A percentile compares a stretch with the other conserved stretches of the same genome.
These are phyloP conservation scores for Amphipyra berbera DNA, from an alignment of 2,888 invertebrate genomes.

Conservation along the genomic window DNA sequence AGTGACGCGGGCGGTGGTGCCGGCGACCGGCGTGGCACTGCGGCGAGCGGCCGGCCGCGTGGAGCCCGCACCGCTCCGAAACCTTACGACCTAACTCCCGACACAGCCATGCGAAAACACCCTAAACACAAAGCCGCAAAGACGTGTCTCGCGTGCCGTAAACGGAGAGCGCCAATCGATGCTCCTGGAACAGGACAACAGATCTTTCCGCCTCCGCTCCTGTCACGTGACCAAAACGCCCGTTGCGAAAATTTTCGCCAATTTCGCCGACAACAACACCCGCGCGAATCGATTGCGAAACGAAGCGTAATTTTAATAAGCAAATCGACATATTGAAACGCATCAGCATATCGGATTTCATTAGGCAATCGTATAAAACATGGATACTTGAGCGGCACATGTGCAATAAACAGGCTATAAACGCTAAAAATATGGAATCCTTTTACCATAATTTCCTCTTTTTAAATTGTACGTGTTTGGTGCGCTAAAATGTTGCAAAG, in stretches of 20 bases:
- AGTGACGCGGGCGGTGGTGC: conserved; percentile 73
- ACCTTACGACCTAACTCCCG: conserved; percentile 76
- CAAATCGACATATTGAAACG: conserved; percentile 67
- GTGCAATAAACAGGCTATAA: conserved; percentile 71
- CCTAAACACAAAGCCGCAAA: conserved; percentile 57
- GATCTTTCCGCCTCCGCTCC: conserved; percentile 85
- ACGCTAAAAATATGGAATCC: conserved; percentile 67
- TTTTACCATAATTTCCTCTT: conserved; percentile 64
- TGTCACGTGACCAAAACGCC: conserved; percentile 73
- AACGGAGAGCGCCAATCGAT: conserved; percentile 82
- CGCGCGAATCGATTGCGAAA: conserved; percentile 69
- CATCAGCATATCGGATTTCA: conserved; percentile 72
- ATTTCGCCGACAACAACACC: conserved; percentile 63
- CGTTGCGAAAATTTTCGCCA: conserved; percentile 76
- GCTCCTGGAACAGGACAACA: conserved; percentile 86
- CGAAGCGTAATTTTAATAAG: conserved; percentile 75
- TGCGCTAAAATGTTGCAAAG: conserved; percentile 57
- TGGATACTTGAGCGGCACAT: conserved; percentile 62
- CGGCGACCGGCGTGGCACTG: conserved; percentile 87
- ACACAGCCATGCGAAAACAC: conserved; percentile 57
- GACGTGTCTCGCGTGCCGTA: conserved; percentile 50
- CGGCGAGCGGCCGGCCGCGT: conserved; percentile 84
- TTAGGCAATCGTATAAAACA: conserved; percentile 69
- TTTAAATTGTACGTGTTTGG: conserved; percentile 60
- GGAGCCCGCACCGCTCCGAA: conserved; percentile 72